phyloP scores from a whole-genome alignment of 2,113 vertebrate genomes.

The Equus przewalskii region DNA sequence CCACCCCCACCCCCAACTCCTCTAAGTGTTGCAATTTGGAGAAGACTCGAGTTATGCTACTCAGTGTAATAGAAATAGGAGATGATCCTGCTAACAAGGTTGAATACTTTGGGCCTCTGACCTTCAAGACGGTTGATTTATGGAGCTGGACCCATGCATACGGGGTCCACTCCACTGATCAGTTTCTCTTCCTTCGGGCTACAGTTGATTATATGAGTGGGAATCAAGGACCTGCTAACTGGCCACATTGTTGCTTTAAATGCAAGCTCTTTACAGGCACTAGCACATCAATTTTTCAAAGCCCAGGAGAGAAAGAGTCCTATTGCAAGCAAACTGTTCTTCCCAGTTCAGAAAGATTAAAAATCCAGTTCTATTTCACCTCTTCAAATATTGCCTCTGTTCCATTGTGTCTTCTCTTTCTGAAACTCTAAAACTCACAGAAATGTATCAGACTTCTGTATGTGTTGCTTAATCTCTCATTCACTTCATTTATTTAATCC shows the following conservation, averaged over 20 bases:
- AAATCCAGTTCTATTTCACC: neutral
- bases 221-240: too few species aligned
- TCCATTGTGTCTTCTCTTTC: too few species aligned
- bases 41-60: neutral
- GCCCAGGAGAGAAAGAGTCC: neutral
- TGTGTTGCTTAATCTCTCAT: neutral
- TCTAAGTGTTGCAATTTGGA: too few species aligned
- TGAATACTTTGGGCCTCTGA: neutral
- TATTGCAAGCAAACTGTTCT: neutral
- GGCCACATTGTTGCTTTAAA: too few species aligned
- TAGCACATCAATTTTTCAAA: neutral
- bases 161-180: neutral
- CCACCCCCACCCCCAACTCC: too few species aligned
- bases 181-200: neutral
- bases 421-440: neutral
- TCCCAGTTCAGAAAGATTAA: neutral
- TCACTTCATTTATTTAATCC: neutral
- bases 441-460: neutral
- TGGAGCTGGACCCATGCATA: too few species aligned
- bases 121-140: neutral
- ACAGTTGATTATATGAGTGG: neutral
- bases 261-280: neutral
- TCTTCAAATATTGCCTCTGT: neutral
- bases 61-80: neutral
- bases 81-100: neutral